Conservation (phyloP, 2,888 invertebrate genomes). For the Dexiosoma caninum region DNA sequence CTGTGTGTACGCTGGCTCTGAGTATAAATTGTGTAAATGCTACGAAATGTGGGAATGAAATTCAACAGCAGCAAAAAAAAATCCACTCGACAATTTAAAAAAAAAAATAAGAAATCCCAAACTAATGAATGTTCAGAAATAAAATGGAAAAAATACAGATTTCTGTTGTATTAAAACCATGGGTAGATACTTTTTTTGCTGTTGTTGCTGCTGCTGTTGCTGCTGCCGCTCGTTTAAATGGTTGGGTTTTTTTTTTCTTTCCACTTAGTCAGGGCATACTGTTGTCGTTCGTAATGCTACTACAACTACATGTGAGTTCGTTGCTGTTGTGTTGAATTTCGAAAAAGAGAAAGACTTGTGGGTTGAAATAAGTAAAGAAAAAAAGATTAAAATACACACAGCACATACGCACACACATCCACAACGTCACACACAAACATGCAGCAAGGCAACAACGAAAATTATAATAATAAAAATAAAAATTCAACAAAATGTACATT, state of each 20-base stretch:
- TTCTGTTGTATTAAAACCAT: conserved; percentile 62
- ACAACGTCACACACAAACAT: neutral
- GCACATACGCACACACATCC: neutral
- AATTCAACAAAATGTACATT: conserved; percentile 46
- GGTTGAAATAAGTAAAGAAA: conserved; percentile 65
- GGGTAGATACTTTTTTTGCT: conserved; percentile 54
- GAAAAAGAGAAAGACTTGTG: conserved; percentile 76
- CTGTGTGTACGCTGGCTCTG: conserved; percentile 47
- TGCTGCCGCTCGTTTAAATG: conserved; percentile 56
- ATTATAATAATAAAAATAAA: conserved; percentile 36
- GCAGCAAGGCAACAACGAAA: conserved; percentile 37
- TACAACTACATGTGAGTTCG: conserved; percentile 13
- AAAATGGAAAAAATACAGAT: conserved; percentile 51
- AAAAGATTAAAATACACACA: conserved; percentile 32
- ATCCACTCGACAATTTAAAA: conserved; percentile 27
- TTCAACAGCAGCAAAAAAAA: conserved; percentile 48
- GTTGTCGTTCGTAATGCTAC: conserved; percentile 20
- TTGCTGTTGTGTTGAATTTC: conserved; percentile 52
- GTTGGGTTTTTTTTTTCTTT: conserved; percentile 58
- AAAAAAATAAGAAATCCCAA: conserved; percentile 49
- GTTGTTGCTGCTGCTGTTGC: conserved; percentile 26
- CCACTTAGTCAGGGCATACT: conserved; percentile 49
- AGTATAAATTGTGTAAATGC: conserved; percentile 61
- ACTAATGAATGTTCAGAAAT: conserved; percentile 62
- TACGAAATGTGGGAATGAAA: conserved; percentile 73